Evolutionary conservation across 2,797 vertebrate genomes (phyloP).

Genomic region (Lacerta bilineata): DNA sequence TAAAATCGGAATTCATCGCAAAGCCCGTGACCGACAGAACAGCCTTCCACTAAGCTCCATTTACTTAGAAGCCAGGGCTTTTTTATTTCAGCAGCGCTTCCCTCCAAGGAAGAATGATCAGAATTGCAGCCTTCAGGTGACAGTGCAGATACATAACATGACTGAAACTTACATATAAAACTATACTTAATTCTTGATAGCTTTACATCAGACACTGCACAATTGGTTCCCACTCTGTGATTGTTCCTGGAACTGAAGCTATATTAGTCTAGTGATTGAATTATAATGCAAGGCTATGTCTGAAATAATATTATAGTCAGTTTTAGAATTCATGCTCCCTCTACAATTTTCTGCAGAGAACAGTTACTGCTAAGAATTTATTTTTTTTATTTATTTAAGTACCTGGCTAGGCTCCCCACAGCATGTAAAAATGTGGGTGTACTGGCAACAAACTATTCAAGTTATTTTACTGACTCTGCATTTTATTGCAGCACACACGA

Average conservation of each 20-base stretch:
- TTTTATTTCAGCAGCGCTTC: not conserved
- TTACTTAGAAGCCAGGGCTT: not conserved
- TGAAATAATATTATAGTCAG: slow-evolving; percentile 8
- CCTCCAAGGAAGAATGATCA: not conserved
- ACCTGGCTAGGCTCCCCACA: slow-evolving; percentile 35
- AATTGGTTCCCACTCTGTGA: not conserved
- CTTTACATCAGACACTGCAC: slow-evolving; percentile 42
- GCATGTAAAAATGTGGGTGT: slow-evolving; percentile 31
- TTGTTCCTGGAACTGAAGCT: not conserved
- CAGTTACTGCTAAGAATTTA: not conserved
- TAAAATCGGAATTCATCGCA: not conserved
- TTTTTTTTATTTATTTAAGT: not conserved
- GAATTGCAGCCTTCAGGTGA: not conserved
- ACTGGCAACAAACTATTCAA: slow-evolving; percentile 39
- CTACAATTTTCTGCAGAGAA: slow-evolving; percentile 11
- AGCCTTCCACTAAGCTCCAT: not conserved
- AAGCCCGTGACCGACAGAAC: not conserved
- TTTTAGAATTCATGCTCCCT: slow-evolving; percentile 28
- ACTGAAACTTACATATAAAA: slow-evolving; percentile 24
- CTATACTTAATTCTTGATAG: slow-evolving; percentile 34
- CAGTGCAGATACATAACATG: not conserved
- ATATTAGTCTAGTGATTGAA: not conserved
- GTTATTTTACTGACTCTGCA: slow-evolving; percentile 42
- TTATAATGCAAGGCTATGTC: not conserved
- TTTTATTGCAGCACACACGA: slow-evolving; percentile 39